These are phyloP conservation scores for Pyxicephalus adspersus DNA, from an alignment of 2,113 vertebrate genomes.

Conservation along the genomic window DNA sequence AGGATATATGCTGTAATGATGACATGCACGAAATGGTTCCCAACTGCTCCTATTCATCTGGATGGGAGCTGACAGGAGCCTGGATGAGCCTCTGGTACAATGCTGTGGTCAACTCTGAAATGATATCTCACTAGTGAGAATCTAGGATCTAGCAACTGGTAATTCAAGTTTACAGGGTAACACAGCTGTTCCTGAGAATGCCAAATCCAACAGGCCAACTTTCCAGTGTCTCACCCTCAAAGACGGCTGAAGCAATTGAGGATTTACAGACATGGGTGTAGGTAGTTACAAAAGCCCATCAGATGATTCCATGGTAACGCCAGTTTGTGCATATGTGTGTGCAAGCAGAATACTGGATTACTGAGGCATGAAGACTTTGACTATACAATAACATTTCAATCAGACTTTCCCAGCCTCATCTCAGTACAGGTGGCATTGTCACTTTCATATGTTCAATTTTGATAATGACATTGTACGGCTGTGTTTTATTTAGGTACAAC, in stretches of 20 bases:
- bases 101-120: no score
- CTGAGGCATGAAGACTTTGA: slow-evolving; percentile 1
- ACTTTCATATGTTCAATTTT: background rate
- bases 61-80: no score
- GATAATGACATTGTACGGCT: background rate
- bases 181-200: slow-evolving; percentile 28
- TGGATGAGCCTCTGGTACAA: no score
- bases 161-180: slow-evolving; percentile 24
- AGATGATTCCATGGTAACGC: slow-evolving; percentile 29
- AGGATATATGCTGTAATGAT: no score
- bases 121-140: slow-evolving; percentile 23
- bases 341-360: background rate
- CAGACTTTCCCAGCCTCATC: slow-evolving; percentile 9
- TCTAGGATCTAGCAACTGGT: slow-evolving; percentile 39
- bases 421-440: background rate
- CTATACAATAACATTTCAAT: slow-evolving; percentile 18
- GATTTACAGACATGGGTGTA: slow-evolving; percentile 9
- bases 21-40: no score
- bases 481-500: background rate
- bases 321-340: slow-evolving; percentile 6
- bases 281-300: background rate
- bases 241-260: slow-evolving; percentile 17
- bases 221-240: slow-evolving; percentile 38
- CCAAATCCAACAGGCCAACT: slow-evolving; percentile 48
- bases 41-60: no score